Evolutionary conservation across 2,797 vertebrate genomes (phyloP), one percentile per base, ranked within the genome.

Genomic region (Sebastes hubbsi): DNA sequence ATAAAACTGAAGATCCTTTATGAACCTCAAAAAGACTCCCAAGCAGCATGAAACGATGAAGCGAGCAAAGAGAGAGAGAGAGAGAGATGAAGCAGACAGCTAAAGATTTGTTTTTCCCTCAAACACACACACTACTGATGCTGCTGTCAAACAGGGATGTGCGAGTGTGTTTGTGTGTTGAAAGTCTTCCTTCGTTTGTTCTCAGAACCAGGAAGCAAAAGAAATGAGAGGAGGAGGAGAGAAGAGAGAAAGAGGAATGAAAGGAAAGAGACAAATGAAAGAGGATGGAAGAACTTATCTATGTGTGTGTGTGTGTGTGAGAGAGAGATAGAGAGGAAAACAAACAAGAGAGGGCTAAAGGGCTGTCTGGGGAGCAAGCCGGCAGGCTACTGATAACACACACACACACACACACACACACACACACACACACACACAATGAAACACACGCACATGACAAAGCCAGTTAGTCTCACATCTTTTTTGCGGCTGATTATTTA

Each of bases 301-400:
- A 46, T 77, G 46, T 78, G 22, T 55, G 67, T 69, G 29, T 74
- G 27, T 62, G 38, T 5, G 2, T 74, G 29, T 62, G 38, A 4
- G 14, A 29, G 29, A 62, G 70, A 54, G n/a, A 63, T 61, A 67
- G 27, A 59, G 38, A 2, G 14, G 67, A 54, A 62, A 4, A 63
- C 65, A 77, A 78, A 78, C 71, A 70, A 56, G 64, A 68, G 22
- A 78, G 59, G 69, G 78, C 69, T 79, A 67, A 83, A 79, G 75
- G 72, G 27, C 67, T 34, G 74, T 74, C 81, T 60, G 18, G 82
- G 82, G 87, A 87, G 49, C 25, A 64, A 9, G 74, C 71, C 72
- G 69, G 82, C 73, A 58, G 66, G 24, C 65, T 61, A 71, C 80
- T 87, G 82, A 87, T 83, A 87, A 82, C 20, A 75, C 30, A 79